A percentile compares a stretch with the other conserved stretches of the same genome.
Evolutionary conservation across 2,797 vertebrate genomes (phyloP).

Genomic region (Danio choprae): DNA sequence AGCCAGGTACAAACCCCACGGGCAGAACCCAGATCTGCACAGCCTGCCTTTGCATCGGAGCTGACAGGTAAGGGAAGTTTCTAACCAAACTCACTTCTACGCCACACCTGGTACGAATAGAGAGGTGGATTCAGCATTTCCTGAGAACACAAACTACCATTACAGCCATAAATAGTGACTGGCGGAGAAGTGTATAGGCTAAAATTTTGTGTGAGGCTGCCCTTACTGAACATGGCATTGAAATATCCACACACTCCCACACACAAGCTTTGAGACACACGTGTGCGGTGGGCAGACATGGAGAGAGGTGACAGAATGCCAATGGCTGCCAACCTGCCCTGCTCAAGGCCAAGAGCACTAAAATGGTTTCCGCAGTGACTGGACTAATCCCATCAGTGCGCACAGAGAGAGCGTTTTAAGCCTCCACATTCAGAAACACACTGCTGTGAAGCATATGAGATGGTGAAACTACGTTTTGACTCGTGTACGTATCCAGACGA

Average conservation of each 20-base stretch:
- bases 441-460: conserved; percentile 7
- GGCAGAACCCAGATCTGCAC: conserved; percentile 63
- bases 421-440: conserved; percentile 38
- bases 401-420: conserved; percentile 63
- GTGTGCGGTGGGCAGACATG: conserved; percentile 49
- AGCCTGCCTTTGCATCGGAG: conserved; percentile 55
- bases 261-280: conserved; percentile 66
- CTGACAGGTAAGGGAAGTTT: conserved; percentile 75
- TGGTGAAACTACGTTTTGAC: conserved; percentile 19
- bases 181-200: conserved; percentile 69
- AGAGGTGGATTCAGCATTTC: conserved; percentile 70
- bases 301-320: conserved; percentile 73
- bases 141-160: conserved; percentile 78
- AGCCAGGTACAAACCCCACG: conserved; percentile 52
- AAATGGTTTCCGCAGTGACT: conserved; percentile 80
- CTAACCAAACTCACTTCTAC: conserved; percentile 69
- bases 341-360: conserved; percentile 73
- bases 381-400: conserved; percentile 76
- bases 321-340: conserved; percentile 70
- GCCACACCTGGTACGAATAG: conserved; percentile 75
- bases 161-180: conserved; percentile 60
- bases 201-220: conserved; percentile 56
- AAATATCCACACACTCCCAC: conserved; percentile 52
- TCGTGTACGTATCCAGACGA: conserved; percentile 36
- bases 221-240: conserved; percentile 55